Percentiles rank a stretch among this genome's conserved stretches.
Evolutionary conservation across 1,140 invertebrate species (phyloP).

Genomic region (Latrodectus geometricus): DNA sequence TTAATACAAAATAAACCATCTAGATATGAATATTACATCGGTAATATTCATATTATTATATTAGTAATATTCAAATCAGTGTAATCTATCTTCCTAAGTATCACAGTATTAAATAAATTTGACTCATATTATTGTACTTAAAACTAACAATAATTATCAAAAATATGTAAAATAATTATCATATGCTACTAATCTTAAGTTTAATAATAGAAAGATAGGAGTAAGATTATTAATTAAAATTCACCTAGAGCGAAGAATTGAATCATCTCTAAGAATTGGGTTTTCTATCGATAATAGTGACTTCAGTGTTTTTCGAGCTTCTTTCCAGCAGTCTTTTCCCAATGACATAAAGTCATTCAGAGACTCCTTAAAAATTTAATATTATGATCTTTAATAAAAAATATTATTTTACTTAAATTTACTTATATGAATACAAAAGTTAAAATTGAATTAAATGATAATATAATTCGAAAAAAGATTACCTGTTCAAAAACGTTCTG

Average conservation of each 20-base stretch:
- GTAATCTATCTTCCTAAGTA: no score
- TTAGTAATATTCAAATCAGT: no score
- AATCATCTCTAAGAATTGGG: slow-evolving; percentile 77
- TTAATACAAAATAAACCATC: no score
- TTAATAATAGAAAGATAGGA: background rate
- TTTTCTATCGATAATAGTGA: slow-evolving; percentile 78
- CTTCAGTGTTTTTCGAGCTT: slow-evolving; percentile 83
- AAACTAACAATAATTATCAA: no score
- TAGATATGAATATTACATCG: no score
- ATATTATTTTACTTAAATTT: no score
- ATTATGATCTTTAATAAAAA: background rate
- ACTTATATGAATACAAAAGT: slow-evolving; percentile 13
- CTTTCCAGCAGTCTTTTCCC: slow-evolving; percentile 81
- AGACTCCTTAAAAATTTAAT: slow-evolving; percentile 71
- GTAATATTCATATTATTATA: no score
- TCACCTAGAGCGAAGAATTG: slow-evolving; percentile 73
- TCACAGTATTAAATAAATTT: no score
- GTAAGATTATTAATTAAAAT: background rate
- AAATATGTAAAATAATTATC: no score
- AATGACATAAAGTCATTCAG: slow-evolving; percentile 94
- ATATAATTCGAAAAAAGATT: slow-evolving; percentile 61
- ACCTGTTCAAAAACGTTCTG: slow-evolving; percentile 87
- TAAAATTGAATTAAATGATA: no score
- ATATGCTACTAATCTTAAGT: background rate
- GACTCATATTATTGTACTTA: no score